A percentile compares a stretch with the other conserved stretches of the same genome.
Conservation (phyloP, 2,888 invertebrate genomes). For the Hermodice carunculata region DNA sequence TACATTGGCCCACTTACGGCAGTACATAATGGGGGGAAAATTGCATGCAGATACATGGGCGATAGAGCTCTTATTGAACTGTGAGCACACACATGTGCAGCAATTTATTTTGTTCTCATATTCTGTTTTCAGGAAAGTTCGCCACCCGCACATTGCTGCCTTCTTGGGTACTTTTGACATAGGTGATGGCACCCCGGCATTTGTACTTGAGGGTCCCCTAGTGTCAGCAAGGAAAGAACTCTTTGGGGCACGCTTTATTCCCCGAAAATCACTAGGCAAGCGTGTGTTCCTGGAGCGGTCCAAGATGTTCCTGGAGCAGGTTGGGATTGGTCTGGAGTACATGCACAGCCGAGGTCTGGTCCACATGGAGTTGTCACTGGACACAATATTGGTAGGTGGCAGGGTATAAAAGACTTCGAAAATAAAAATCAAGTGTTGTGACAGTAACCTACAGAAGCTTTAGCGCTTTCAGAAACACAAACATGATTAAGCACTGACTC, state of each 20-base stretch:
- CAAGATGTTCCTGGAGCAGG: conserved; percentile 30
- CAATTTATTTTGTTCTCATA: too few relatives aligned
- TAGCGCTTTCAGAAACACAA: too few relatives aligned
- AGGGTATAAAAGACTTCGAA: too few relatives aligned
- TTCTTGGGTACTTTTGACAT: conserved; percentile 26
- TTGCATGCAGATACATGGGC: too few relatives aligned
- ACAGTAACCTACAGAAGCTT: too few relatives aligned
- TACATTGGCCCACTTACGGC: too few relatives aligned
- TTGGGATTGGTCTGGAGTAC: conserved; percentile 44
- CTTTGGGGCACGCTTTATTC: conserved; percentile 28
- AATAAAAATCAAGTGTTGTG: too few relatives aligned
- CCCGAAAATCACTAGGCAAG: conserved; percentile 24
- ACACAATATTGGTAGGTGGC: conserved; percentile 57
- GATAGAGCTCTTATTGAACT: too few relatives aligned
- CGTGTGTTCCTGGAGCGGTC: conserved; percentile 25
- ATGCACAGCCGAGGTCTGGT: conserved; percentile 55
- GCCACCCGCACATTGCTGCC: conserved; percentile 26
- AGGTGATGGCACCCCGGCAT: conserved; percentile 20
- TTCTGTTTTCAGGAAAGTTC: conserved; percentile 16
- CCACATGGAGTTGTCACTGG: conserved; percentile 61
- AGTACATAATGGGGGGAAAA: too few relatives aligned
- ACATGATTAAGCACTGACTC: too few relatives aligned
- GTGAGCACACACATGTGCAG: too few relatives aligned
- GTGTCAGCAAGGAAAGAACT: conserved; percentile 25
- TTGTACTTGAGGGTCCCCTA: conserved; percentile 23